Conservation (phyloP, 2,888 invertebrate species). For the Seira ritae region DNA sequence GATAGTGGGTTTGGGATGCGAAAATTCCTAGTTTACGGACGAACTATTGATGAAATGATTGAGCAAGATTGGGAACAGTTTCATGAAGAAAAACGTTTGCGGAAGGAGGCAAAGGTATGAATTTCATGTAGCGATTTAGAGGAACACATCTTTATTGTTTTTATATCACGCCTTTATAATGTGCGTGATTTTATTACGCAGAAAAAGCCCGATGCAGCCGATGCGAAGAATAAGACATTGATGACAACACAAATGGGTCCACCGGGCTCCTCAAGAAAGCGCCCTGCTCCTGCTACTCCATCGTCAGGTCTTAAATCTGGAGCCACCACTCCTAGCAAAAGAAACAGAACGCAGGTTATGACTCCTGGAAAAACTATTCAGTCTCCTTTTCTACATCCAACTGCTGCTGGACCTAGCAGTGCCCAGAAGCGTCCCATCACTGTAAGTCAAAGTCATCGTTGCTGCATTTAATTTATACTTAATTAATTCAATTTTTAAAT, state of each 20-base stretch:
- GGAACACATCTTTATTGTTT: background rate
- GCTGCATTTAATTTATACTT: too few relatives aligned
- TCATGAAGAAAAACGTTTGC: constrained; percentile 55
- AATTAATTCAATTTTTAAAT: too few relatives aligned
- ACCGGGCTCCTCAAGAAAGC: constrained; percentile 28
- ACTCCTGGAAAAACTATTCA: constrained; percentile 47
- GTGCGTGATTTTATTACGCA: background rate
- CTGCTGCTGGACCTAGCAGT: constrained; percentile 10
- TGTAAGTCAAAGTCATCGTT: too few relatives aligned
- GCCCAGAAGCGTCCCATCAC: constrained; percentile 11
- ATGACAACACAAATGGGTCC: constrained; percentile 54
- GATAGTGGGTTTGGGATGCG: constrained; percentile 74
- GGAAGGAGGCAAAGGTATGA: constrained; percentile 59
- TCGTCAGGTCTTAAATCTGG: constrained; percentile 41
- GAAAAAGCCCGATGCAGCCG: constrained; percentile 41
- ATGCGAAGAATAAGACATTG: constrained; percentile 31
- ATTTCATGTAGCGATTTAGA: background rate
- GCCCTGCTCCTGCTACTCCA: constrained; percentile 46
- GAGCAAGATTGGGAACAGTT: constrained; percentile 63
- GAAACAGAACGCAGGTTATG: constrained; percentile 30
- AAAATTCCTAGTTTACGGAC: constrained; percentile 56
- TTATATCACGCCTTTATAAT: background rate
- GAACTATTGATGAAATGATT: constrained; percentile 52
- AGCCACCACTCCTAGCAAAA: constrained; percentile 28
- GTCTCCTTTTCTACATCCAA: constrained; percentile 34